Conservation (phyloP, 2,113 vertebrate genomes). For the Oxygymnocypris stewartii region DNA sequence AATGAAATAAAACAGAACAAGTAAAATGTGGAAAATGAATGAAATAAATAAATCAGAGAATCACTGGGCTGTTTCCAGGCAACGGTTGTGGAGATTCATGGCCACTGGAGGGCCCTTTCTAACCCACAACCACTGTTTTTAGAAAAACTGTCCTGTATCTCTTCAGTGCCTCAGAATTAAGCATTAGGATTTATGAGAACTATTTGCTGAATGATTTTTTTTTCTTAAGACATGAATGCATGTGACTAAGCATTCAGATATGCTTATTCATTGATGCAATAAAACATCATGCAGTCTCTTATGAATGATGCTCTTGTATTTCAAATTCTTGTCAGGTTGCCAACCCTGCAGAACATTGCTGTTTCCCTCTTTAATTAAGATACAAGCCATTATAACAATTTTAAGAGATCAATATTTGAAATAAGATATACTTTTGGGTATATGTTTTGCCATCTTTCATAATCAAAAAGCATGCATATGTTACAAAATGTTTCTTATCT, state of each 20-base stretch:
- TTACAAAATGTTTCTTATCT: neutral
- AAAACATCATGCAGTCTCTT: neutral
- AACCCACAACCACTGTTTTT: conserved; percentile 29
- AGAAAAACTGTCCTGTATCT: neutral
- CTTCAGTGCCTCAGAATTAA: neutral
- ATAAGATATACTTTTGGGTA: neutral
- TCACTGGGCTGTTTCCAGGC: conserved; percentile 53
- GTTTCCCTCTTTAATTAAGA: neutral
- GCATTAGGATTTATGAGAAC: neutral
- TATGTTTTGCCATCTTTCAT: neutral
- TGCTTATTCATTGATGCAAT: neutral
- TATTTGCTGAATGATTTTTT: neutral
- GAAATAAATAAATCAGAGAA: conserved; percentile 26
- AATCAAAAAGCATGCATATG: neutral
- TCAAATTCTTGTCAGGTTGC: conserved; percentile 4
- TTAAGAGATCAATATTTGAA: neutral
- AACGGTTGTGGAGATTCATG: conserved; percentile 39
- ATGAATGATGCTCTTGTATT: neutral
- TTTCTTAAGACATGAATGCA: neutral
- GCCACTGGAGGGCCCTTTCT: conserved; percentile 44
- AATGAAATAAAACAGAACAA: conserved; percentile 14
- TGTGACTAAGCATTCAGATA: neutral
- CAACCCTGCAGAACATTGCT: neutral
- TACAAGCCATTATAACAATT: neutral
- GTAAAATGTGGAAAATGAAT: conserved; percentile 26